Conservation (phyloP, 2,797 vertebrate species). For the Tarsius wallacei region DNA sequence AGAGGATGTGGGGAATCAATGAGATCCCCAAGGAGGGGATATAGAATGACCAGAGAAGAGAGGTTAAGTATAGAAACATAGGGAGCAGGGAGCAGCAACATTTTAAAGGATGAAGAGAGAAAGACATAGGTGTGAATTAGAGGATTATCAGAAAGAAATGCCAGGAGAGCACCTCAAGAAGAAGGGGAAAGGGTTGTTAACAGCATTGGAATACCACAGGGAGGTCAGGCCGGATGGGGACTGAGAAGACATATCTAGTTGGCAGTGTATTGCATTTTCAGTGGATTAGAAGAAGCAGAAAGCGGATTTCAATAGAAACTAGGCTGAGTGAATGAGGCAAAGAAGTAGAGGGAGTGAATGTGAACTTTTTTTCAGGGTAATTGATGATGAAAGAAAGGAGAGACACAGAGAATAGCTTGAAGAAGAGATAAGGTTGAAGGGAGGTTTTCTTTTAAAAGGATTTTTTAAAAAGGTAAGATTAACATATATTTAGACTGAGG, state of each 20-base stretch:
- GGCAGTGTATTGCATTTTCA: not conserved
- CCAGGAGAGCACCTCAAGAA: constrained; percentile 55
- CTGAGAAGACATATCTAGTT: not conserved
- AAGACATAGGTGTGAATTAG: not conserved
- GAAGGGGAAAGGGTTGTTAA: not conserved
- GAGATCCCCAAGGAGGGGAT: not conserved
- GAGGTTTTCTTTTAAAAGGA: constrained; percentile 37
- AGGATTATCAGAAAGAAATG: not conserved
- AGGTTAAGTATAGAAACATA: not conserved
- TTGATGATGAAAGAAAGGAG: constrained; percentile 52
- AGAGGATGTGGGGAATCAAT: not conserved
- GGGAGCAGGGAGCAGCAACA: not conserved
- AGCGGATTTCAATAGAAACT: constrained; percentile 53
- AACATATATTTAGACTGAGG: constrained; percentile 54
- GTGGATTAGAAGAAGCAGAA: constrained; percentile 27
- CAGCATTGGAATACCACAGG: not conserved
- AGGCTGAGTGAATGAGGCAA: constrained; percentile 35
- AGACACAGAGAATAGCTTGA: constrained; percentile 35
- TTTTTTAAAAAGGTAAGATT: not conserved
- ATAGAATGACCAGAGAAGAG: constrained; percentile 48
- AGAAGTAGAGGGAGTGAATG: not conserved
- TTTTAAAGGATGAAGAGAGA: constrained; percentile 24
- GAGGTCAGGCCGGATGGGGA: not conserved
- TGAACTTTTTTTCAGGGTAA: not conserved
- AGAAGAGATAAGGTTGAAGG: constrained; percentile 19